Evolutionary conservation across 2,113 vertebrate genomes (phyloP).

Genomic region (Ramphastos sulfuratus): DNA sequence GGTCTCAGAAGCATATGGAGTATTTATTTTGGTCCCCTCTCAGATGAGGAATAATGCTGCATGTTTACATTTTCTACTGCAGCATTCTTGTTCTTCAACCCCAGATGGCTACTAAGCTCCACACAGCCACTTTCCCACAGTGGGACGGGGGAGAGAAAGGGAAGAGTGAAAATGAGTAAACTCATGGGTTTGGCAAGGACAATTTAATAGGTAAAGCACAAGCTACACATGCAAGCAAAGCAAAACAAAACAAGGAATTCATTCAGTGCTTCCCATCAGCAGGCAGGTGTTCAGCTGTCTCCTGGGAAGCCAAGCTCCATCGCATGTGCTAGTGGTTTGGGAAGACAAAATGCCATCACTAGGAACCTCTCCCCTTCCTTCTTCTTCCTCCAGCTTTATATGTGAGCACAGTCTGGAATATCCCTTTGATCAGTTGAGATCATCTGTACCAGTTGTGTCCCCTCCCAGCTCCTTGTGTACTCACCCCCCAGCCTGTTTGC

Average conservation of each 20-base stretch:
- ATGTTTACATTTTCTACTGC: background rate
- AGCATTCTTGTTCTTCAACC: background rate
- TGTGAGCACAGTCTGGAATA: background rate
- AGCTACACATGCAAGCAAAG: too few species aligned
- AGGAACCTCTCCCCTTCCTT: background rate
- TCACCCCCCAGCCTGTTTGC: background rate
- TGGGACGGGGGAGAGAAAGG: too few species aligned
- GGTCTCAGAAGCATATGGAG: background rate
- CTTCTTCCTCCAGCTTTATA: background rate
- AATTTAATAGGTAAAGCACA: too few species aligned
- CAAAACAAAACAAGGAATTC: too few species aligned
- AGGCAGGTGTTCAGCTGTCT: too few species aligned
- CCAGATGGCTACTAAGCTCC: background rate
- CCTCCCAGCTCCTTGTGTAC: background rate
- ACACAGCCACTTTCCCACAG: background rate
- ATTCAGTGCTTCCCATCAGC: too few species aligned
- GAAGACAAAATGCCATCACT: background rate
- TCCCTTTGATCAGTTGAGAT: too few species aligned
- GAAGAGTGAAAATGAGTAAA: background rate
- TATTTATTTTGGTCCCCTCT: background rate
- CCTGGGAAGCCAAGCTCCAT: background rate
- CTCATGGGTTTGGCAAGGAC: background rate
- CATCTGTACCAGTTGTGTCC: background rate
- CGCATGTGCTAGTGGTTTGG: background rate
- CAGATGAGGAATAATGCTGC: background rate